Conservation (phyloP, 2,888 invertebrate species). For the Agrilus biguttatus region DNA sequence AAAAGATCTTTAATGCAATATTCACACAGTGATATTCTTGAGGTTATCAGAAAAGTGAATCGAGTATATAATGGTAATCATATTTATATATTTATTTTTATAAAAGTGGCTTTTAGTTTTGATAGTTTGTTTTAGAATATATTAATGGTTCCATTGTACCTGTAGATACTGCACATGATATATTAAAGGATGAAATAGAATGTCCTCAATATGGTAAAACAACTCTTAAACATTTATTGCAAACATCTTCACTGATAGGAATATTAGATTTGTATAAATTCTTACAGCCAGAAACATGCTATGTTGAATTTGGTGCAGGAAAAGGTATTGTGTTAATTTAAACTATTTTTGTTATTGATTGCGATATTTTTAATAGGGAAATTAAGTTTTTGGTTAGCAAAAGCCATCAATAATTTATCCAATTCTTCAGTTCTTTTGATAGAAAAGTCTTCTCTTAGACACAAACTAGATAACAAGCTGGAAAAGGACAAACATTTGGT, state of each 20-base stretch:
- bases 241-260: constrained; percentile 63
- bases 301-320: constrained; percentile 82
- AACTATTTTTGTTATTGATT: constrained; percentile 1
- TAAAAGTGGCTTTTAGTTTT: background rate
- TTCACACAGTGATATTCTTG: constrained; percentile 24
- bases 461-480: constrained; percentile 63
- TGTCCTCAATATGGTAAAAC: constrained; percentile 44
- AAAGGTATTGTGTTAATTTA: constrained; percentile 43
- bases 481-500: constrained; percentile 18
- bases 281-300: constrained; percentile 48
- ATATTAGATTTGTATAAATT: constrained; percentile 48
- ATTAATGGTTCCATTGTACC: constrained; percentile 19
- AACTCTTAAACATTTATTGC: constrained; percentile 59
- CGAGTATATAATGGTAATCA: constrained; percentile 24
- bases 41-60: constrained; percentile 32
- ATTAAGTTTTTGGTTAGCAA: constrained; percentile 62
- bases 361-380: constrained; percentile 39
- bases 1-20: constrained; percentile 28
- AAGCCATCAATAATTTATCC: constrained; percentile 37
- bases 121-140: constrained; percentile 1
- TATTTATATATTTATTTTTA: background rate
- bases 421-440: constrained; percentile 50
- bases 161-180: constrained; percentile 30
- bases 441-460: constrained; percentile 68
- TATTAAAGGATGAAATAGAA: constrained; percentile 34